phyloP scores from a whole-genome alignment of 2,113 vertebrate species.

The Pitta sordida region DNA sequence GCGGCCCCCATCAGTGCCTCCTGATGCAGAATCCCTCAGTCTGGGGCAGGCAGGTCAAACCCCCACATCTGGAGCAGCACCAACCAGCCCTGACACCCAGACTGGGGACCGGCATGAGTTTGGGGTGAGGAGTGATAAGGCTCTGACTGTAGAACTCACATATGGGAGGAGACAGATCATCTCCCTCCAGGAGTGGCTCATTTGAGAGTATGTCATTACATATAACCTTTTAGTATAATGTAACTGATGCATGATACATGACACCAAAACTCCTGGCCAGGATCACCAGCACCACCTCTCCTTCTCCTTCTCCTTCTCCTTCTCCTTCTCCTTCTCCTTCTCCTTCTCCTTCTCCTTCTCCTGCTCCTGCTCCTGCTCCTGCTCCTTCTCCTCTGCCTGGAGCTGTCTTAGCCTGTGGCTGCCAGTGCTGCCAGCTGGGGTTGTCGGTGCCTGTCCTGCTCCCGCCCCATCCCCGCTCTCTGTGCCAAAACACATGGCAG shows the following conservation, averaged over 20 bases:
- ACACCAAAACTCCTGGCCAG: neutral
- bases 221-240: neutral
- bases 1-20: accelerated
- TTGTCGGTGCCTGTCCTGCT: neutral
- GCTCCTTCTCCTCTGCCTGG: neutral
- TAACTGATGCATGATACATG: neutral
- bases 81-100: neutral
- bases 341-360: neutral
- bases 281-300: neutral
- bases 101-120: accelerated
- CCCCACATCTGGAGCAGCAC: neutral
- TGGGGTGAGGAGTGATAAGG: accelerated
- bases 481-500: neutral
- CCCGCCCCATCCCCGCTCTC: accelerated
- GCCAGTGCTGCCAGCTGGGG: accelerated
- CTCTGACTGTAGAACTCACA: neutral
- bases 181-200: neutral
- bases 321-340: neutral
- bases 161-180: neutral
- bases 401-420: neutral
- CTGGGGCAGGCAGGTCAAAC: neutral
- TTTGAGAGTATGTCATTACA: neutral
- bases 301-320: neutral
- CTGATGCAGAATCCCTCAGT: accelerated
- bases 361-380: too few species aligned